Evolutionary conservation across 2,888 invertebrate genomes (phyloP), one percentile per base, ranked within the genome.

Genomic region (Ectemnius cavifrons): DNA sequence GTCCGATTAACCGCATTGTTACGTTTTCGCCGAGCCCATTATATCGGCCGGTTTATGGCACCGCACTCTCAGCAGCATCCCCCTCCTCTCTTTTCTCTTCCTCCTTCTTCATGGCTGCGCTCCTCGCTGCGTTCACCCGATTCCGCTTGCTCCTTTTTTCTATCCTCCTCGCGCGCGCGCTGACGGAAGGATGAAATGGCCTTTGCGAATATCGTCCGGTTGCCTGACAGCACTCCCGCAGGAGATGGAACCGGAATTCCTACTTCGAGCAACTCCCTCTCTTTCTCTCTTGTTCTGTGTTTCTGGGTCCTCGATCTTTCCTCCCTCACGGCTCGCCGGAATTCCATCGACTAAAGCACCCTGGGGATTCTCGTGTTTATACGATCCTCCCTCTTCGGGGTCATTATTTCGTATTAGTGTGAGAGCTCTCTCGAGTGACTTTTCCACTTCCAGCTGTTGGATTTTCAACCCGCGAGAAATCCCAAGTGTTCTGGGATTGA

Each of bases 1-100:
- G 84, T 75, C 84, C 87, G 87, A 88, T 88, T 86, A 86, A 84
- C 84, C 81, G 81, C 84, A 86, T 87, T 87, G 87, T 87, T 85
- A 80, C 79, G 71, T 76, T 81, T 81, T 79, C 79, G 73, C 73
- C 71, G 76, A 77, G 77, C 67, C 77, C 79, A 82, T 83, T 82
- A 77, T 76, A 77, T 71, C 64, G 20, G 62, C 14, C 71, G 72
- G 75, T 72, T 79, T 79, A 71, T 68, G 68, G 20, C 64, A 61
- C 72, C 65, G 60, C 37, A 37, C 27, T 61, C 18, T 62, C 52
- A 2, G 23, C 23, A 23, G 23, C 23, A 23, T 37, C 37, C 11
- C 37, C 37, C 8, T 62, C 16, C 16, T 18, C 46, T 27, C 58
- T 3, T 20, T 58, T 18, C 20, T 16, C 61, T 67, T 16, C 14